These are phyloP conservation scores for Cantharis flavilabris DNA, from an alignment of 2,888 invertebrate species.

Conservation along the genomic window DNA sequence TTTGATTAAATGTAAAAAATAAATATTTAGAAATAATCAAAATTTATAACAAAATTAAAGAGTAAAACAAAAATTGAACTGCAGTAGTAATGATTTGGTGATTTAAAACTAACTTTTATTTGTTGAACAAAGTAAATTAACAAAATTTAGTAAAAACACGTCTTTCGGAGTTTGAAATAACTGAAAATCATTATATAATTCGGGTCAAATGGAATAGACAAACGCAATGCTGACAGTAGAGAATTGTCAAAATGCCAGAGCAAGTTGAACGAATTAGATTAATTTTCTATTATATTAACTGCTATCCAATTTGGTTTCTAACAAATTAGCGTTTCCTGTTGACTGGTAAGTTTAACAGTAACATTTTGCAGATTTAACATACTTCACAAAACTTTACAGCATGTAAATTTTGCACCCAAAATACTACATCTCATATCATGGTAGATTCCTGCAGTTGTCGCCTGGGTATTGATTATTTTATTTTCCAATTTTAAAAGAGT, in stretches of 20 bases:
- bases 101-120: not conserved
- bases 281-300: slow-evolving; percentile 24
- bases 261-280: slow-evolving; percentile 18
- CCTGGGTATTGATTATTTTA: not conserved
- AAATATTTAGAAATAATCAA: too few relatives aligned
- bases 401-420: slow-evolving; percentile 3
- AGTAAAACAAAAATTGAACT: not conserved
- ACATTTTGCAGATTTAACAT: slow-evolving; percentile 8
- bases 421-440: not conserved
- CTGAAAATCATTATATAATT: slow-evolving; percentile 11
- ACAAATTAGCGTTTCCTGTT: slow-evolving; percentile 20
- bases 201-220: slow-evolving; percentile 11
- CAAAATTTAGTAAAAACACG: slow-evolving; percentile 21
- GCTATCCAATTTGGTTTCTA: slow-evolving; percentile 19
- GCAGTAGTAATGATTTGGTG: not conserved
- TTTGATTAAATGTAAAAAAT: too few relatives aligned
- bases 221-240: slow-evolving; percentile 15
- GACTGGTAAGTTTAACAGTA: slow-evolving; percentile 15
- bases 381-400: slow-evolving; percentile 6
- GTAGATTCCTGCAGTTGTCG: not conserved
- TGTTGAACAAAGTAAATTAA: slow-evolving; percentile 11
- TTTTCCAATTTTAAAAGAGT: not conserved
- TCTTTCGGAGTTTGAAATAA: not conserved
- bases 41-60: not conserved
- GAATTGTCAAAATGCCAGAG: slow-evolving; percentile 19